Base-by-base conservation (phyloP, 2,888 invertebrate species). In the Troides oblongomaculatus region DNA sequence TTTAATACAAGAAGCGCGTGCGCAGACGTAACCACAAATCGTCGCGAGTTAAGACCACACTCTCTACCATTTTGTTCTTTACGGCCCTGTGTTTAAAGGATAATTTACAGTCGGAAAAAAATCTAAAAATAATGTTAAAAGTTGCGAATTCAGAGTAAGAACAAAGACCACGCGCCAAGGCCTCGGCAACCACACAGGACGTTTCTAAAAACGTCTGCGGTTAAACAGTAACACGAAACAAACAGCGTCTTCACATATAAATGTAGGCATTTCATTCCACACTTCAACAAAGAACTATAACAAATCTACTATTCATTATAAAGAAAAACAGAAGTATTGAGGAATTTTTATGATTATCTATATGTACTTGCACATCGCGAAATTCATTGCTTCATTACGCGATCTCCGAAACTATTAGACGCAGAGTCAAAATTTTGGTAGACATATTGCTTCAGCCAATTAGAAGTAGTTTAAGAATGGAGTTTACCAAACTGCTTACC, bases 151-250 rank as follows among this genome's bases (percentile, higher is more conserved):
- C 76, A 75, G 75, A 71, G 71, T 74, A 81, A 81, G 77, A 85
- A 85, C 86, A 87, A 88, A 85, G 76, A 78, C 74, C 77, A 79
- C 75, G 74, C 73, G 78, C 74, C 74, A 73, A 62, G 62, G 69
- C 72, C 73, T 74, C 63, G 64, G 64, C 75, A 85, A 88, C 88
- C 89, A 73, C 87, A 88, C 86, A 82, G 85, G 87, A 87, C 80
- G 84, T 81, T 77, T 78, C 73, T 67, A 73, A 78, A 79, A 73
- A 74, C 74, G 67, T 72, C 73, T 84, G 84, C 77, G 84, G 84
- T 84, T 68, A 78, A 84, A 83, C 83, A 59, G 83, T 82, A 84
- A 84, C 74, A 76, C 76, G 80, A 83, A 74, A 81, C 78, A 72
- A 62, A 56, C 62, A 66, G 64, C 65, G 70, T 64, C 64, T 72